Conservation (phyloP, 1,140 invertebrate genomes). For the Pristionchus pacificus region DNA sequence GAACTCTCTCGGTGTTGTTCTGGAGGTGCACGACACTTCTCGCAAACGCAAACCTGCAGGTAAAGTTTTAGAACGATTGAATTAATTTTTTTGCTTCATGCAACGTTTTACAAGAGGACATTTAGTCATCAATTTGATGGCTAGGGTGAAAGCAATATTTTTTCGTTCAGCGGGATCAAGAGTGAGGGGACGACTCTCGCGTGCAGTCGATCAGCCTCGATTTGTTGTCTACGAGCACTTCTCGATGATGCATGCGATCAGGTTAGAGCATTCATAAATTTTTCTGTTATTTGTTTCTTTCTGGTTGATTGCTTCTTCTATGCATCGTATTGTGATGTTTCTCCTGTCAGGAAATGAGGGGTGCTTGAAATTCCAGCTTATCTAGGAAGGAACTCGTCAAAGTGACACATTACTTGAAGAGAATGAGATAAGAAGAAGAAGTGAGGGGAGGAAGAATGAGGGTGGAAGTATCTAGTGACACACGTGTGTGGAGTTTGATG, state of each 20-base stretch:
- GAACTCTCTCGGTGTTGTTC: constrained; percentile 51
- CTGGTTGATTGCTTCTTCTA: neutral
- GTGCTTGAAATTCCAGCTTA: no score
- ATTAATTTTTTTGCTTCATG: neutral
- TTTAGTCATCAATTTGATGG: neutral
- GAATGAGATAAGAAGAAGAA: no score
- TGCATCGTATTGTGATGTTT: no score
- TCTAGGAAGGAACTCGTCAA: no score
- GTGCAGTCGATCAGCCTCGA: constrained; percentile 43
- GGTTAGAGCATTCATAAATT: no score
- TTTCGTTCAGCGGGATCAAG: neutral
- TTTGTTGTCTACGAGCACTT: constrained; percentile 50
- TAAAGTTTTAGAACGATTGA: constrained; percentile 1
- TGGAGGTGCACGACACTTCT: constrained; percentile 46
- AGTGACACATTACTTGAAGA: no score
- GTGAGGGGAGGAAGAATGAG: no score
- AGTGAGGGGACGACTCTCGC: neutral
- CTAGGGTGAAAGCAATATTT: neutral
- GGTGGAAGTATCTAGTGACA: no score
- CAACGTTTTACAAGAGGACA: neutral
- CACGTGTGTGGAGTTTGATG: no score
- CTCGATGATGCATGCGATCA: constrained; percentile 45
- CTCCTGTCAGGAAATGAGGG: no score
- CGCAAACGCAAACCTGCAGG: constrained; percentile 38
- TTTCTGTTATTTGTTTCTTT: neutral